phyloP scores from a whole-genome alignment of 2,113 vertebrate species.

The Cryptomyrus ogoouensis region DNA sequence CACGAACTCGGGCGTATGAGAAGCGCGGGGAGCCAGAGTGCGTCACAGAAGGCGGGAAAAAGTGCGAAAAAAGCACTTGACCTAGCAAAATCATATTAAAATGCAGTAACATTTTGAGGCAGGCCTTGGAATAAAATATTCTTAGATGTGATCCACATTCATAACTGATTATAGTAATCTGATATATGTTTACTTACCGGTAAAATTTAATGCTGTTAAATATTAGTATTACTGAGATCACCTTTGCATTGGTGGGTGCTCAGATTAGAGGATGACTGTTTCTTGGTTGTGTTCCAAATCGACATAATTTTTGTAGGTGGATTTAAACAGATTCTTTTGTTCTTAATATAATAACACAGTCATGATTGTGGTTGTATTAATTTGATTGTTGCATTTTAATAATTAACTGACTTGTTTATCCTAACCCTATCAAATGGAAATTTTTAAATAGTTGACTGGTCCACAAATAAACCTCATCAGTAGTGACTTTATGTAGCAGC shows the following conservation, averaged over 20 bases:
- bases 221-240: background rate
- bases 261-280: background rate
- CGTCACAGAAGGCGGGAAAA: constrained; percentile 34
- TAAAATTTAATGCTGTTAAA: background rate
- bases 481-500: background rate
- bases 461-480: background rate
- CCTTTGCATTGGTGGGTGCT: background rate
- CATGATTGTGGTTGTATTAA: background rate
- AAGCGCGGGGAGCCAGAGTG: background rate
- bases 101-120: background rate
- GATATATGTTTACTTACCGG: background rate
- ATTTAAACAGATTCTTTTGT: background rate
- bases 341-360: background rate
- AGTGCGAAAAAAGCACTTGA: constrained; percentile 4
- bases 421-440: background rate
- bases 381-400: background rate
- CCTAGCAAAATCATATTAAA: background rate
- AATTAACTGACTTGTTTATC: background rate
- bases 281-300: background rate
- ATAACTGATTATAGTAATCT: background rate
- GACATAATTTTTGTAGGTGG: background rate
- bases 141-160: background rate
- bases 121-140: background rate
- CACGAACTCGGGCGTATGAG: background rate
- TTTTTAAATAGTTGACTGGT: background rate